Evolutionary conservation across 2,113 vertebrate genomes (phyloP).

Genomic region (Bubo bubo): DNA sequence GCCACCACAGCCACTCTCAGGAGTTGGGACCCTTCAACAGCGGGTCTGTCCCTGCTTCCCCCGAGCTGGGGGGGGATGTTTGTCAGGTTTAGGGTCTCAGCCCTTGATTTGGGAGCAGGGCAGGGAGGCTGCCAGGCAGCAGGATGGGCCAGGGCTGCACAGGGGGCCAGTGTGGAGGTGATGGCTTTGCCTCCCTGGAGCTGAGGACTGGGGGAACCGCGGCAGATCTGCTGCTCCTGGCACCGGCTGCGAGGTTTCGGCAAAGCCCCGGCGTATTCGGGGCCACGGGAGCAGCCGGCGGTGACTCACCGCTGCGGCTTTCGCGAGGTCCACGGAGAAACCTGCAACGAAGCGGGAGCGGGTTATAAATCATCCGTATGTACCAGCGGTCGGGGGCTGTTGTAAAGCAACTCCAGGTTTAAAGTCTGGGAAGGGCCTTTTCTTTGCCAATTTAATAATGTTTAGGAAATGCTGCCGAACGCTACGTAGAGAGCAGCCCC

Average conservation of each 20-base stretch:
- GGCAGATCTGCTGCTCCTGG: not conserved
- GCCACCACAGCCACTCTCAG: not conserved
- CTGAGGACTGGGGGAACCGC: fast-evolving
- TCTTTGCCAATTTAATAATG: not conserved
- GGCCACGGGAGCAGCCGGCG: fast-evolving
- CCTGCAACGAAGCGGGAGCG: not conserved
- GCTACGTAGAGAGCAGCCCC: fast-evolving
- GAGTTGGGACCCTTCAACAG: not conserved
- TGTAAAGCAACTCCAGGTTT: not conserved
- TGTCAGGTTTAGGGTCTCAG: not conserved
- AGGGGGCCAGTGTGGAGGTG: fast-evolving
- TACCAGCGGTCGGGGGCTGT: fast-evolving
- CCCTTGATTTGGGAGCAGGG: not conserved
- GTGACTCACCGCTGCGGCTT: constrained; percentile 32
- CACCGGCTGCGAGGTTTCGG: not conserved
- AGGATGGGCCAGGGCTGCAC: not conserved
- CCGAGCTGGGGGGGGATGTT: not conserved
- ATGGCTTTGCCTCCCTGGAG: not conserved
- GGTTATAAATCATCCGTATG: fast-evolving
- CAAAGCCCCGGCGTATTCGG: not conserved
- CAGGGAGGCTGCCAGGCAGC: not conserved
- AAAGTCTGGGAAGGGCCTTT: not conserved
- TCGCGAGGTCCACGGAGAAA: not conserved
- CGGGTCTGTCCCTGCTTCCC: not conserved
- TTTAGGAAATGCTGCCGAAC: not conserved